Conservation (phyloP, 2,888 invertebrate genomes). For the Dascillus cervinus region DNA sequence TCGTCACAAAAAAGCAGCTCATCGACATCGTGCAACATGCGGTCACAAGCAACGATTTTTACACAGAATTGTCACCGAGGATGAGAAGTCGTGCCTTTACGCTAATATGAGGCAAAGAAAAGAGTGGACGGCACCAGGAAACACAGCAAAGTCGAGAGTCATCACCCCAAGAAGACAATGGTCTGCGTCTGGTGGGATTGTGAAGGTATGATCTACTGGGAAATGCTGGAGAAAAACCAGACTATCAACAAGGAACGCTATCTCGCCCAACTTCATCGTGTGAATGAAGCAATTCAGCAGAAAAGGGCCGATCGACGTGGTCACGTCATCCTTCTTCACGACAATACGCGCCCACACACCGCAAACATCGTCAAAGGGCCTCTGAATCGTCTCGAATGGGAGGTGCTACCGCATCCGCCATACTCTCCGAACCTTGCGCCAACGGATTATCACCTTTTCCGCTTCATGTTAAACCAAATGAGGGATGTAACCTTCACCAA, state of each 20-base stretch:
- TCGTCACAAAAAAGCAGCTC: slow-evolving; percentile 19
- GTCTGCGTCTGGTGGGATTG: slow-evolving; percentile 4
- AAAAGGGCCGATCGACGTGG: neutral
- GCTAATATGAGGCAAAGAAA: slow-evolving; percentile 11
- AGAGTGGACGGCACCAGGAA: slow-evolving; percentile 1
- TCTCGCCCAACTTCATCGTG: slow-evolving; percentile 1
- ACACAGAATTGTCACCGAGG: slow-evolving; percentile 15
- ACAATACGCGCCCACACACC: slow-evolving; percentile 9
- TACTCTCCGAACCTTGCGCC: slow-evolving; percentile 16
- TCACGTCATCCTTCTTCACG: neutral
- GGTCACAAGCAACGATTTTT: slow-evolving; percentile 16
- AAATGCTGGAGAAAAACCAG: slow-evolving; percentile 1
- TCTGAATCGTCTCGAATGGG: slow-evolving; percentile 9
- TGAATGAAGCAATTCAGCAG: slow-evolving; percentile 1
- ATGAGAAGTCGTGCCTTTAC: slow-evolving; percentile 18
- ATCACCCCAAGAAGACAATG: slow-evolving; percentile 2
- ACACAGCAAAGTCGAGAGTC: slow-evolving; percentile 3
- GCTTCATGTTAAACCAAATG: slow-evolving; percentile 5
- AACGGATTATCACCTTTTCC: slow-evolving; percentile 13
- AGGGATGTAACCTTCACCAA: slow-evolving; percentile 1
- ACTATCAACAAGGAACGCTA: slow-evolving; percentile 1
- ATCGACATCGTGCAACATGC: slow-evolving; percentile 14
- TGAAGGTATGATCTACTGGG: slow-evolving; percentile 1
- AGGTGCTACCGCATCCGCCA: slow-evolving; percentile 14
- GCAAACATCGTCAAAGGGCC: slow-evolving; percentile 2